Base-by-base conservation (phyloP, 2,888 invertebrate genomes). In the Eupeodes latifasciatus region DNA sequence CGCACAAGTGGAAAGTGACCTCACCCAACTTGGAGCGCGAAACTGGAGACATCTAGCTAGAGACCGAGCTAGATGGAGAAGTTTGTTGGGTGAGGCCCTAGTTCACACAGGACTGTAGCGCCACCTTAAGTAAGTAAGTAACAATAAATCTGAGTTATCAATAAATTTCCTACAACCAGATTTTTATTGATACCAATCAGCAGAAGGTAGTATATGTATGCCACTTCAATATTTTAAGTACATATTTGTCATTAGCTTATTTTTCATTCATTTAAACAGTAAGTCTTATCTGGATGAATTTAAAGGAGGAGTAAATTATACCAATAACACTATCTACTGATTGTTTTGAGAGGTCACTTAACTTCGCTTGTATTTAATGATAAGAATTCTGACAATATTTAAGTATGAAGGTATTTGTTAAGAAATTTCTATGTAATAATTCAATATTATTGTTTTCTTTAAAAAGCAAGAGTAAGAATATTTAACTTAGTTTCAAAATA, bases 311-410 rank as follows among this genome's bases (percentile, higher is more conserved):
- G 40, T 40, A 40, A 40, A 40, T 4, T 34, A 34, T 14, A 14
- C 14, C 12, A 59, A 59, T 9, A 59, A 34, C 12, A n/a, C n/a
- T 14, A 36, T 36, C n/a, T n/a, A 59, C 34, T n/a, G 59, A 34
- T 59, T 59, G 7, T 34, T 59, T 59, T n/a, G 36, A 59, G 14
- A 14, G 59, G 59, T 59, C 34, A 59, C 59, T 59, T 59, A 36
- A 59, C 4, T 59, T 59, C 34, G 34, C 7, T 34, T 4, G 1
- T 27, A 14, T 14, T 36, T 14, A 1, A 36, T 34, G 34, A 59
- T 59, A 59, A 59, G 59, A 2, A 36, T 7, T 59, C 34, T 59
- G 14, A 9, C 27, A 59, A 59, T 34, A 59, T 34, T 2, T 14
- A 59, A 1, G 5, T 40, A 7, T 9, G 40, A 9, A 9, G 0